Conservation (phyloP, 2,113 vertebrate species). For the Emydocephalus ijimae region DNA sequence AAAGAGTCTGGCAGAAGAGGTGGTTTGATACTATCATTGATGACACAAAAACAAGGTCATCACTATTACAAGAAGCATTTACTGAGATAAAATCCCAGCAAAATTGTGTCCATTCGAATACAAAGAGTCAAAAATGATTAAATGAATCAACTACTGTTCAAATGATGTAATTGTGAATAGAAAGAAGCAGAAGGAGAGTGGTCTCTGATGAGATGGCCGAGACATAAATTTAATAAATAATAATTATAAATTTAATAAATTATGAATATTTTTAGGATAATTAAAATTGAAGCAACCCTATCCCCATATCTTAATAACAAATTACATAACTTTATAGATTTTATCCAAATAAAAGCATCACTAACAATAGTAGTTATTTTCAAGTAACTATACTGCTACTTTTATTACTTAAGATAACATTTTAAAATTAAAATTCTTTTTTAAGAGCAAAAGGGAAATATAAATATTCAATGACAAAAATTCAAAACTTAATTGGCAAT, state of each 20-base stretch:
- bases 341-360: background rate
- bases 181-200: background rate
- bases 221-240: background rate
- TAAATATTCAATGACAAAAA: background rate
- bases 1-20: background rate
- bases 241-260: background rate
- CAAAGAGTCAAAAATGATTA: background rate
- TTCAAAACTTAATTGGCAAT: background rate
- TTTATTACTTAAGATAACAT: background rate
- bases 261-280: background rate
- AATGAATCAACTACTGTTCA: background rate
- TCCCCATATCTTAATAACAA: background rate
- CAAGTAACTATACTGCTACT: background rate
- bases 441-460: background rate
- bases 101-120: background rate
- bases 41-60: background rate
- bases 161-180: background rate
- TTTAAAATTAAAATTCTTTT: background rate
- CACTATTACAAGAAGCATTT: background rate
- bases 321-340: background rate
- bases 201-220: background rate
- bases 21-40: background rate
- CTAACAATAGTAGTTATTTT: background rate
- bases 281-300: background rate
- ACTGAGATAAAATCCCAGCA: background rate